Base-by-base conservation (phyloP, 2,113 vertebrate genomes). In the Colossoma macropomum region DNA sequence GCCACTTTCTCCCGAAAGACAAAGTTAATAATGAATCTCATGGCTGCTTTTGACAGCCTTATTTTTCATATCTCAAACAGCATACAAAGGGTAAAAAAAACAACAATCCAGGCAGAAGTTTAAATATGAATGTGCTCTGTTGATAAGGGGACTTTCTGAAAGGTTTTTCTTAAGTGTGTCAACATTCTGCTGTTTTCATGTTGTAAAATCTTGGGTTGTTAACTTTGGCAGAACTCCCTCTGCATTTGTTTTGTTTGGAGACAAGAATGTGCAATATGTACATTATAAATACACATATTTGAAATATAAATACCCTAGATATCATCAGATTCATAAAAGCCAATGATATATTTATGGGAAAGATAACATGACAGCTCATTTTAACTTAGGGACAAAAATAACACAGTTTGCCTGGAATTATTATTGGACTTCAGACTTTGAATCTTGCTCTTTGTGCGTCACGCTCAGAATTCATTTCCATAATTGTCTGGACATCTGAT, bases 401-500 rank as follows among this genome's bases (percentile, higher is more conserved):
- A 62, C 59, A 11, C 69, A 12, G 30, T 34, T 34, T 41, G 12
- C 45, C 41, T 34, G 1, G 65, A 41, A 50, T 70, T 63, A 83
- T 83, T 71, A 71, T 71, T 17, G 50, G 17, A 68, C 79, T 71
- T 74, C 52, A 63, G 62, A 60, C 30, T 60, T 28, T n/a, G 48
- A 48, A 45, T 73, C 48, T 54, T 38, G 21, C 28, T 19, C 59
- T 30, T 27, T 83, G 76, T 62, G 48, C 16, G 62, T 69, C 72
- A 59, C 1, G 38, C 75, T 78, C 62, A 19, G 76, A 56, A 34
- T 71, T 75, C 45, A 66, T 75, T 79, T 77, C 54, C 65, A 50
- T 76, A 86, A 83, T 69, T 79, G 71, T 83, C 85, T 83, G 73
- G 76, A 73, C 85, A 69, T 83, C 68, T 72, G 75, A 84, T 78